Evolutionary conservation across 2,888 invertebrate species (phyloP), one percentile per base, ranked within the genome.

Genomic region (Dascillus cervinus): DNA sequence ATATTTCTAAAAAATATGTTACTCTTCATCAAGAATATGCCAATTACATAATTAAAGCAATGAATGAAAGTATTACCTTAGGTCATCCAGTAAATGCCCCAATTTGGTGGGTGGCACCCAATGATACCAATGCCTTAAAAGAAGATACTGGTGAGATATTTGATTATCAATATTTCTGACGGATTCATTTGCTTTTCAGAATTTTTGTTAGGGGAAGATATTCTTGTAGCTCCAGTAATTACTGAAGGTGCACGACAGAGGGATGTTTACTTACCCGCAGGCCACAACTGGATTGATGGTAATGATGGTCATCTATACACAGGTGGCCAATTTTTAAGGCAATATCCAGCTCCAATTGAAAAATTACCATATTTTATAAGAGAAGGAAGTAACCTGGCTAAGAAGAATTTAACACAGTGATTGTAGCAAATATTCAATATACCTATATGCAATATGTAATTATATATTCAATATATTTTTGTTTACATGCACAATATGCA

Each of bases 61-160:
- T 82, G 71, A 52, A 73, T 26, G 62, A 70, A 3, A 69, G 79
- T 0, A 71, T 77, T 0, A 44, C 49, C 2, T 66, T 70, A 1
- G 86, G 85, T 4, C 68, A 71, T 2, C 87, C 86, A 0, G 75
- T 87, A 6, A 84, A 85, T 62, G 70, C 81, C 2, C 90, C 90
- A 0, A 69, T 90, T 17, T 91, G 90, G 90, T 90, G 88, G 88
- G 55, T 80, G 0, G 44, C 40, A 24, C 40, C 37, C 5, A 25
- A 22, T 11, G 41, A 34, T 20, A 1, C 29, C 3, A 26, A 34
- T 4, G 43, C 41, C 13, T 27, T 33, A 4, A 17, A 13, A 9
- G 24, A 32, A 29, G 37, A 34, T 19, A 43, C 39, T 6, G 32
- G 43, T 43, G 34, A 29, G 13, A 29, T n/a, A n/a, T n/a, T n/a